Evolutionary conservation across 2,797 vertebrate genomes (phyloP).

Genomic region (Gambelia wislizenii): DNA sequence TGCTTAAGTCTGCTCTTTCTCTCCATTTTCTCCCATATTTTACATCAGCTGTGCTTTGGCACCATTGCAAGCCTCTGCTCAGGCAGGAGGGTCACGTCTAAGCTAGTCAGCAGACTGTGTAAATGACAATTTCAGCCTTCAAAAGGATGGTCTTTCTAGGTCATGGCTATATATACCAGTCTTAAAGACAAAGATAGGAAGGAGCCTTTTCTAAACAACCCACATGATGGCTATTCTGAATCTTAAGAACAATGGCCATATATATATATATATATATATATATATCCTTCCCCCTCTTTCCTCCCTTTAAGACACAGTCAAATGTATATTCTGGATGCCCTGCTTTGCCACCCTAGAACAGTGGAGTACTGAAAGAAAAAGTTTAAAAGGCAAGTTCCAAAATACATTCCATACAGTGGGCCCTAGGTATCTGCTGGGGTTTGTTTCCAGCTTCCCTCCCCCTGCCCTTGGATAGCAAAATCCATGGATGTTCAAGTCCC

Average conservation of each 20-base stretch:
- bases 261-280: too few species aligned
- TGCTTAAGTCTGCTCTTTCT: conserved; percentile 65
- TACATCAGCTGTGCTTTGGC: conserved; percentile 63
- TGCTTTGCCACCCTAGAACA: background rate
- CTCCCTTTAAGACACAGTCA: background rate
- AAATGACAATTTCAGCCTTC: conserved; percentile 74
- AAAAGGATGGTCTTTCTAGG: conserved; percentile 71
- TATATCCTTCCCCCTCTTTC: background rate
- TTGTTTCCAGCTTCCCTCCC: too few species aligned
- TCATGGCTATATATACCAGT: conserved; percentile 68
- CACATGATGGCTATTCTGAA: conserved; percentile 25
- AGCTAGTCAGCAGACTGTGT: conserved; percentile 69
- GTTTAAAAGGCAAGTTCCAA: background rate
- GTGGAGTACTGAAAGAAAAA: background rate
- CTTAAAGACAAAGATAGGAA: conserved; percentile 66
- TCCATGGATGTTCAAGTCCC: too few species aligned
- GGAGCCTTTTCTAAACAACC: conserved; percentile 64
- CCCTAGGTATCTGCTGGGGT: too few species aligned
- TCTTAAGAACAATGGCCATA: conserved; percentile 40
- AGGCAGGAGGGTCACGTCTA: conserved; percentile 17
- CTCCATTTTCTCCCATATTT: conserved; percentile 67
- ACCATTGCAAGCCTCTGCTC: conserved; percentile 67
- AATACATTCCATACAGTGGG: too few species aligned
- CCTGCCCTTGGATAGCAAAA: too few species aligned
- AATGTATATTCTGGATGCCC: background rate